Conservation (phyloP, 2,797 vertebrate species). For the Onychomys arenicola region DNA sequence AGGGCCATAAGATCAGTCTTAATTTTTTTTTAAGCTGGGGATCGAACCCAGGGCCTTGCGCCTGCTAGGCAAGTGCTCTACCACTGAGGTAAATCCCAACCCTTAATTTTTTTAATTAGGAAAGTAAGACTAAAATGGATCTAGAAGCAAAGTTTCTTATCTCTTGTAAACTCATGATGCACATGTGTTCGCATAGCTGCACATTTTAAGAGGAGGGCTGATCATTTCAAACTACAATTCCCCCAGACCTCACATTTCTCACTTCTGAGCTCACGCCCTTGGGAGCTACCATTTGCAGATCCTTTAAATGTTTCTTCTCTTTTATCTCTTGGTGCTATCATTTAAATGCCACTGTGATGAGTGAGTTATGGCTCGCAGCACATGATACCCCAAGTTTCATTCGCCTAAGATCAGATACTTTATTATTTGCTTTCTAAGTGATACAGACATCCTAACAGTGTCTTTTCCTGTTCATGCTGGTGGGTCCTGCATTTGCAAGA, state of each 20-base stretch:
- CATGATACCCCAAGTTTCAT: too few species aligned
- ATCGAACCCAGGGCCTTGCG: too few species aligned
- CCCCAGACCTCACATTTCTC: neutral
- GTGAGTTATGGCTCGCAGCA: neutral
- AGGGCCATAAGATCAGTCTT: neutral
- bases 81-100: too few species aligned
- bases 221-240: neutral
- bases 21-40: neutral
- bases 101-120: neutral
- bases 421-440: neutral
- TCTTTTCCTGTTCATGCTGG: neutral
- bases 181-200: neutral
- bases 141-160: neutral
- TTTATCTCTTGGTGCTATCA: neutral
- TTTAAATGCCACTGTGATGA: neutral
- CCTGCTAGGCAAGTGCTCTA: too few species aligned
- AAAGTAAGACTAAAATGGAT: neutral
- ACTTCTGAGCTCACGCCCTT: neutral
- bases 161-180: neutral
- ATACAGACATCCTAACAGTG: neutral
- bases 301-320: neutral
- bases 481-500: neutral
- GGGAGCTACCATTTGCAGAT: neutral
- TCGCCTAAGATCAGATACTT: neutral
- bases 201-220: neutral